Percentiles rank a stretch among this genome's conserved stretches.
phyloP scores from a whole-genome alignment of 2,113 vertebrate genomes.

The Mixornis gularis region DNA sequence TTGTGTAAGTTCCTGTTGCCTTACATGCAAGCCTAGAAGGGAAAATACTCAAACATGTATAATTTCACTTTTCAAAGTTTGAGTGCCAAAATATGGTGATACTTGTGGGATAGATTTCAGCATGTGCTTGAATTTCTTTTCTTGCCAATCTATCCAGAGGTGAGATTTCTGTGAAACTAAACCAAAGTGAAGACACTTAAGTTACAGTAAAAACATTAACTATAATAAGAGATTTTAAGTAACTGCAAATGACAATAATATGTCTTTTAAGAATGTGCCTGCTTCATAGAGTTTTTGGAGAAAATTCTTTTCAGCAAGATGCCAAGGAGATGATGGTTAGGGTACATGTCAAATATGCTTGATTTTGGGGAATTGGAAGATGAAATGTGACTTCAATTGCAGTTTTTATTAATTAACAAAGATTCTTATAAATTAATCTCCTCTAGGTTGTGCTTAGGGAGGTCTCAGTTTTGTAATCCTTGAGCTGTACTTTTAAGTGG shows the following conservation, averaged over 20 bases:
- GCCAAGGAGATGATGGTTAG: background rate
- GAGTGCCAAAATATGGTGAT: background rate
- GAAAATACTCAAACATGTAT: background rate
- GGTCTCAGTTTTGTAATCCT: background rate
- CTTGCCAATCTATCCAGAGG: background rate
- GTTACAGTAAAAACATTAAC: background rate
- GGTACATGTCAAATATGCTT: background rate
- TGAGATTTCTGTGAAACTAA: constrained; percentile 8
- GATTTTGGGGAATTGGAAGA: background rate
- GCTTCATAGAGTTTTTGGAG: background rate
- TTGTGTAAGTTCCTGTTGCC: background rate
- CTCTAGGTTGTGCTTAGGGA: background rate
- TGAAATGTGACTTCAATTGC: background rate
- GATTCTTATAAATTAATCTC: background rate
- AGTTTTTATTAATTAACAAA: background rate
- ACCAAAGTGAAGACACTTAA: background rate
- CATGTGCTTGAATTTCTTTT: background rate
- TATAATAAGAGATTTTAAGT: background rate
- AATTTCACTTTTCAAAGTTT: background rate
- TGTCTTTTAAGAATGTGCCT: background rate
- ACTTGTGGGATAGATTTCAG: background rate
- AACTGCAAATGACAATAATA: background rate
- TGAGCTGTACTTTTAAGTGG: background rate
- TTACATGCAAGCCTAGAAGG: background rate
- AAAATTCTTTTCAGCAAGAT: background rate